phyloP scores from a whole-genome alignment of 2,888 invertebrate genomes.

The Muschampia plurimacula region DNA sequence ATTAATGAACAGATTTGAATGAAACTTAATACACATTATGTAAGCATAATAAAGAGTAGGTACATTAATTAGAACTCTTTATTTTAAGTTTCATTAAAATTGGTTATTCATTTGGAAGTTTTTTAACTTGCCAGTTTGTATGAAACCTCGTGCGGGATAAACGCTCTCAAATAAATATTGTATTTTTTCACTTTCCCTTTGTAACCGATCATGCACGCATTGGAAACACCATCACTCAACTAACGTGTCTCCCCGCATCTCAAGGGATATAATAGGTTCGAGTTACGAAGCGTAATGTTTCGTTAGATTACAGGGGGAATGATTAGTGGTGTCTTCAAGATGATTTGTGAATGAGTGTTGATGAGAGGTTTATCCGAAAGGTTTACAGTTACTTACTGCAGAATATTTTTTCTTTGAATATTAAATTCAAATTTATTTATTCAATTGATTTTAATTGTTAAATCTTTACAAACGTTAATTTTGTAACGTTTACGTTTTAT shows the following conservation, averaged over 20 bases:
- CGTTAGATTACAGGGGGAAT: slow-evolving; percentile 14
- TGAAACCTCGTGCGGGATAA: no score
- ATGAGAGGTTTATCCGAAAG: background rate
- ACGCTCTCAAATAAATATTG: no score
- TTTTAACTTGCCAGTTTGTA: no score
- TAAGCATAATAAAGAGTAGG: no score
- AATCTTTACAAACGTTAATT: no score
- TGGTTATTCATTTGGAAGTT: no score
- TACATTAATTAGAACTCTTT: no score
- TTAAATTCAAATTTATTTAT: background rate
- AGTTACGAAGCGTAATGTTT: slow-evolving; percentile 17
- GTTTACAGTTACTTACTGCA: background rate
- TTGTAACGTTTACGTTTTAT: no score
- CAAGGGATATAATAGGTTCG: slow-evolving; percentile 1
- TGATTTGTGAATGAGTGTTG: slow-evolving; percentile 4
- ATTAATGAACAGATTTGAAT: no score
- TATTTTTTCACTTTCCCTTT: background rate
- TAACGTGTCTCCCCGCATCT: slow-evolving; percentile 4
- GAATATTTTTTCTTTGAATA: no score
- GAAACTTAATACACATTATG: no score
- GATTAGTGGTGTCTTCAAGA: slow-evolving; percentile 12
- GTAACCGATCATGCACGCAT: background rate
- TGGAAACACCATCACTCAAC: background rate
- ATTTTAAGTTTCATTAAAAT: no score
- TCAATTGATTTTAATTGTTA: background rate